These are phyloP conservation scores for Umimayanthus chanpuru DNA, from an alignment of 92 coral and sea anemone species.

Conservation along the genomic window DNA sequence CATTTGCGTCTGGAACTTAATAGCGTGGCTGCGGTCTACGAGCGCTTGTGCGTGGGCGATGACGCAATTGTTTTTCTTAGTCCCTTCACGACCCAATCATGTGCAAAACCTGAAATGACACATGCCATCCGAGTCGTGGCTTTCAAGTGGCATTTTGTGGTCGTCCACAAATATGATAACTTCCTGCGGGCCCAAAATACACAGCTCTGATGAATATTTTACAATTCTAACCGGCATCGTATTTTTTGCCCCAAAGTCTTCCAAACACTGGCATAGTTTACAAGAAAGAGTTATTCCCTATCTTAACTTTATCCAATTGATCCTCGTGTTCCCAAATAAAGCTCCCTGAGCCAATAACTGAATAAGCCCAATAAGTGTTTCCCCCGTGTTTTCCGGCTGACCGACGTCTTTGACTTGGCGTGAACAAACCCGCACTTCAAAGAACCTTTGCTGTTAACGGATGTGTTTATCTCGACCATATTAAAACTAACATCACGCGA, in stretches of 20 bases:
- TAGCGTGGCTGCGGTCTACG: not conserved
- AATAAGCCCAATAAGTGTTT: no score
- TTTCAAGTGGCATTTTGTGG: slow-evolving; percentile 14
- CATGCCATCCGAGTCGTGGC: slow-evolving; percentile 17
- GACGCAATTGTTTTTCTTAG: not conserved
- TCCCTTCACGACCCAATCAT: not conserved
- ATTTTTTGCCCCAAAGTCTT: not conserved
- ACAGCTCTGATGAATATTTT: not conserved
- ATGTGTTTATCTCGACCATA: not conserved
- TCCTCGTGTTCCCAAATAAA: not conserved
- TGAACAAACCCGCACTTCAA: not conserved
- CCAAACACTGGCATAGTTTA: not conserved
- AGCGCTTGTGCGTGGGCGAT: slow-evolving; percentile 20
- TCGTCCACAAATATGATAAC: not conserved
- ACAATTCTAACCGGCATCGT: not conserved
- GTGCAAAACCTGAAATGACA: not conserved
- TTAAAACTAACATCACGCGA: not conserved
- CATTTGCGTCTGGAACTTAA: not conserved
- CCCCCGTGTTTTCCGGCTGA: not conserved
- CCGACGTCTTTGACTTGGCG: not conserved
- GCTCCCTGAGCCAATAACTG: not conserved
- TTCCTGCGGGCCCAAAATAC: not conserved
- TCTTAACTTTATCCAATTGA: not conserved
- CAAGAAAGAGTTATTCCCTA: not conserved
- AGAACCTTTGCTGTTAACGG: not conserved